phyloP scores from a whole-genome alignment of 2,113 vertebrate genomes.

The Albula glossodonta region DNA sequence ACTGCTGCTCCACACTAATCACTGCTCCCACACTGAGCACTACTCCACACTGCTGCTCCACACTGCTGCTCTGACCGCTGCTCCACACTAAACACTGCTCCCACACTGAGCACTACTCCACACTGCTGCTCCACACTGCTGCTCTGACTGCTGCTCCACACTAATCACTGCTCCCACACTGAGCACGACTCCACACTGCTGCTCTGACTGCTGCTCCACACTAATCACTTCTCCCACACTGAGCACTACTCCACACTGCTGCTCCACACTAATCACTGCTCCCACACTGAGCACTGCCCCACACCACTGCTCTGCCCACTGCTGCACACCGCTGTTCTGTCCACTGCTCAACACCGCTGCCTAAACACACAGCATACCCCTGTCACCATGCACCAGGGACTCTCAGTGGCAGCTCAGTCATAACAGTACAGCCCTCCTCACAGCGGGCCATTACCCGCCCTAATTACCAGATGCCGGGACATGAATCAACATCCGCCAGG shows the following conservation, averaged over 20 bases:
- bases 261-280: neutral
- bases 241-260: neutral
- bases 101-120: neutral
- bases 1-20: neutral
- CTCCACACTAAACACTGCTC: neutral
- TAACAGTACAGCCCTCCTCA: neutral
- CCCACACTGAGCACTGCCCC: neutral
- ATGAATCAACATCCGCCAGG: conserved; percentile 21
- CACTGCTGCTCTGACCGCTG: too few relatives aligned
- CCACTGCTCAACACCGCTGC: neutral
- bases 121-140: neutral
- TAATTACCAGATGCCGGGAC: conserved; percentile 16
- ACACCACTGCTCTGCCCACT: neutral
- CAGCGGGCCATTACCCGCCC: neutral
- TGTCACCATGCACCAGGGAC: neutral
- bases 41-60: too few relatives aligned
- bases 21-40: too few relatives aligned
- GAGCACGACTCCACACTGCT: neutral
- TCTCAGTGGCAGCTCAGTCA: neutral
- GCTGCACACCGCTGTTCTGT: too few relatives aligned
- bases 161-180: too few relatives aligned
- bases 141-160: too few relatives aligned
- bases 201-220: neutral
- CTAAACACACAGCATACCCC: neutral
- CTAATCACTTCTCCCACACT: neutral